A percentile compares a stretch with the other conserved stretches of the same genome.
Evolutionary conservation across 2,888 invertebrate species (phyloP).

Genomic region (Orthosia gothica): DNA sequence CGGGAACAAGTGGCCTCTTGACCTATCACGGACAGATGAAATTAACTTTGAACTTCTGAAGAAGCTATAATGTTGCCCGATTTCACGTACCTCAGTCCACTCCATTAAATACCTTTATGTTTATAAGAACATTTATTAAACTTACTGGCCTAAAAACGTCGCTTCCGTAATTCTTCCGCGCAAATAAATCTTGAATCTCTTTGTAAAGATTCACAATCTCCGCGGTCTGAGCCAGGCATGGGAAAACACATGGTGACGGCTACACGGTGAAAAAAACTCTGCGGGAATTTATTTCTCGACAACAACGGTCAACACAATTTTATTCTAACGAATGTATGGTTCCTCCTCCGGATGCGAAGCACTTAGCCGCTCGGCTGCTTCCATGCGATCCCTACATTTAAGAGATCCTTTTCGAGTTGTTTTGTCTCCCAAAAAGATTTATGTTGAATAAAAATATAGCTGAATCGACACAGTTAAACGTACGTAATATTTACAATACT

Average conservation of each 20-base stretch:
- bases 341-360: conserved; percentile 65
- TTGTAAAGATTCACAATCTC: conserved; percentile 55
- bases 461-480: conserved; percentile 23
- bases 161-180: conserved; percentile 17
- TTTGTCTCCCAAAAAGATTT: conserved; percentile 66
- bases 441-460: conserved; percentile 54
- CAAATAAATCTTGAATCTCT: conserved; percentile 51
- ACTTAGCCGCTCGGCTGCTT: conserved; percentile 63
- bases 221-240: conserved; percentile 24
- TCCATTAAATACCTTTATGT: conserved; percentile 36
- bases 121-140: conserved; percentile 39
- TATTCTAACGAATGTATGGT: conserved; percentile 66
- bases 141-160: conserved; percentile 28
- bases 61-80: conserved; percentile 22
- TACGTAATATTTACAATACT: conserved; percentile 29
- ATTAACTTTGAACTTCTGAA: conserved; percentile 22
- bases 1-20: conserved; percentile 7
- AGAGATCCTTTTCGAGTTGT: conserved; percentile 62
- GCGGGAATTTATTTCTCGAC: conserved; percentile 58
- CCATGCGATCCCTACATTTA: conserved; percentile 64
- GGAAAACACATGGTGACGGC: conserved; percentile 49
- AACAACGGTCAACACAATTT: conserved; percentile 66
- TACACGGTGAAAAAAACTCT: conserved; percentile 45
- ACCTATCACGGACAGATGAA: conserved; percentile 15
- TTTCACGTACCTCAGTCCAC: conserved; percentile 15